Evolutionary conservation across 2,888 invertebrate genomes (phyloP).

Genomic region (Diarsia rubi): DNA sequence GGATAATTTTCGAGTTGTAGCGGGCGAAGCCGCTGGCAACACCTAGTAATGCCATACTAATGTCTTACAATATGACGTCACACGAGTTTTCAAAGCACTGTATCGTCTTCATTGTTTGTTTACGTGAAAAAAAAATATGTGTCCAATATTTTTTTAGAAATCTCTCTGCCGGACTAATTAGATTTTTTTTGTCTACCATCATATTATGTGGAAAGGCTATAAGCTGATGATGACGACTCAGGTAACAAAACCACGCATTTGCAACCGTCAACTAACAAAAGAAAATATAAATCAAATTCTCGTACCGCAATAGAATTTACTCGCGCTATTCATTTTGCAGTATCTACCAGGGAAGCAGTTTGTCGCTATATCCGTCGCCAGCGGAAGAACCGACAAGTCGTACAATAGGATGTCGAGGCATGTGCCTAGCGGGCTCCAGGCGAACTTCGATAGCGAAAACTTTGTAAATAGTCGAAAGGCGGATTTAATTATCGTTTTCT

Average conservation of each 20-base stretch:
- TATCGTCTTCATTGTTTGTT: too few relatives aligned
- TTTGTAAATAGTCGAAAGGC: slow-evolving; percentile 23
- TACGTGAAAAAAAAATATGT: too few relatives aligned
- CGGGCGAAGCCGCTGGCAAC: too few relatives aligned
- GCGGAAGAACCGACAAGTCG: slow-evolving; percentile 43
- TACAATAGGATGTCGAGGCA: slow-evolving; percentile 57
- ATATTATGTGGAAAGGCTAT: not conserved
- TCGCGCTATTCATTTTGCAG: slow-evolving; percentile 67
- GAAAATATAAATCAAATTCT: slow-evolving; percentile 19
- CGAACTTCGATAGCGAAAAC: slow-evolving; percentile 58
- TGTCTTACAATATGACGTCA: too few relatives aligned
- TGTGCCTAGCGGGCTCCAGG: slow-evolving; percentile 37
- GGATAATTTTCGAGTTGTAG: too few relatives aligned
- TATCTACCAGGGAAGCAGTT: slow-evolving; percentile 75
- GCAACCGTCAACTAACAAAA: not conserved
- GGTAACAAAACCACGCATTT: not conserved
- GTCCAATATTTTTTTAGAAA: too few relatives aligned
- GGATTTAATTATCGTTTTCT: slow-evolving; percentile 39
- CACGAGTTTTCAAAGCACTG: too few relatives aligned
- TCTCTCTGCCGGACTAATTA: too few relatives aligned
- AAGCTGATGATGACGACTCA: not conserved
- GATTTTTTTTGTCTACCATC: too few relatives aligned
- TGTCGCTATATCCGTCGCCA: slow-evolving; percentile 76
- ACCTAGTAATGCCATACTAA: too few relatives aligned
- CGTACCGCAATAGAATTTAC: slow-evolving; percentile 18